Base-by-base conservation (phyloP, 1,140 invertebrate genomes). In the Rhysida immarginata region DNA sequence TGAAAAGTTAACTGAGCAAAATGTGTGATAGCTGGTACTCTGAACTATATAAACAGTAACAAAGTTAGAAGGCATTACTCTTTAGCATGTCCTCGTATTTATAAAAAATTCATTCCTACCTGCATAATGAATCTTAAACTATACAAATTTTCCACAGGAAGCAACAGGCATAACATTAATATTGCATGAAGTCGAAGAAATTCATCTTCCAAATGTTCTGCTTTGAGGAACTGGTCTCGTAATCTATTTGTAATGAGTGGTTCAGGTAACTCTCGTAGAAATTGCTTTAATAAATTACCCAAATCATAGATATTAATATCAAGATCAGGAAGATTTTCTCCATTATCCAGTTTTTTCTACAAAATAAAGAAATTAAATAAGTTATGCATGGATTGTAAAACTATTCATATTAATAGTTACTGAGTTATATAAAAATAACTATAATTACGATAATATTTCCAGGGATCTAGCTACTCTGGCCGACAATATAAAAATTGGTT, bases 271-370 rank as follows among this genome's bases (percentile, higher is more conserved):
- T 83, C 79, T 49, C 87, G 72, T 42, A 91, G 79, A 64, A 89
- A 91, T 44, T 82, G 78, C 65, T 91, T 92, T 13, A 92, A 70
- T 44, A 87, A 77, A 70, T 79, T 83, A 5, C 87, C 84, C 11
- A 89, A 78, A 73, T 92, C 87, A 61, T 86, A 79, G 0, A 83
- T 79, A 67, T 86, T 78, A 1, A 79, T 77, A 21, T 80, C 75
- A 24, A 77, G 76, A 25, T 80, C 75, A 24, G 77, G 76, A 25
- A 84, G 70, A 52, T 68, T 70, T 25, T 75, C 77, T 20, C 82
- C 83, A 53, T 71, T 75, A 64, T 85, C 81, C n/a, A 86, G 62
- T 35, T 74, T 69, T 56, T 72, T 67, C 79, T 80, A 59, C 58
- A 74, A 74, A 55, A 62, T 43, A 52, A 56, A 56, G 26, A 58